phyloP scores from a whole-genome alignment of 1,140 invertebrate species.

The Brachionus rubens region DNA sequence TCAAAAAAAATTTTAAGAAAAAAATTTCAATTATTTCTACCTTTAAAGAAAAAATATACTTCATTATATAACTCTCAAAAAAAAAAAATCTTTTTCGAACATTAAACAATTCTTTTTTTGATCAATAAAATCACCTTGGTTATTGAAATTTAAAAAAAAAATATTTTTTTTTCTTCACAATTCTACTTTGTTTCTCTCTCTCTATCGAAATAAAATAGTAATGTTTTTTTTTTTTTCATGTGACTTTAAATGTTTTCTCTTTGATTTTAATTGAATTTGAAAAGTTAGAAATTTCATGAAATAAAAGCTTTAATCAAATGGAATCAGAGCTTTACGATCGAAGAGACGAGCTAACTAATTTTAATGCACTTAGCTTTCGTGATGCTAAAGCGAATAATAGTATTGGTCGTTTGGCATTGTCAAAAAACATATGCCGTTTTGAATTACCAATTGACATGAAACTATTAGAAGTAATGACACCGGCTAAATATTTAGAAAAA shows the following conservation, averaged over 20 bases:
- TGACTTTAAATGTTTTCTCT: slow-evolving; percentile 2
- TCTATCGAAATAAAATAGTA: not conserved
- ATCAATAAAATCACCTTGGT: slow-evolving; percentile 41
- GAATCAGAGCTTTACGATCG: not conserved
- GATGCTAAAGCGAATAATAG: slow-evolving; percentile 1
- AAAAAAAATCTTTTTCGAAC: too few species aligned
- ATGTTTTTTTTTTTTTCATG: slow-evolving; percentile 18
- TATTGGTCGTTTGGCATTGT: slow-evolving; percentile 52
- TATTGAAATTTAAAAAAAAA: slow-evolving; percentile 5
- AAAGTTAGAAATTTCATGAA: not conserved
- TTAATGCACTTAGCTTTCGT: not conserved
- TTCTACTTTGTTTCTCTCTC: not conserved
- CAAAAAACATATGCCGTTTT: slow-evolving; percentile 54
- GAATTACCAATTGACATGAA: slow-evolving; percentile 57
- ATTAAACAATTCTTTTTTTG: too few species aligned
- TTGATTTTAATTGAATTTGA: not conserved
- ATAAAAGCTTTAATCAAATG: slow-evolving; percentile 4
- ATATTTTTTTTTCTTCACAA: too few species aligned
- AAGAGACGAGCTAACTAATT: slow-evolving; percentile 28
- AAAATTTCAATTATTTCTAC: too few species aligned
- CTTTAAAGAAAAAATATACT: too few species aligned
- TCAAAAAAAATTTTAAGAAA: too few species aligned
- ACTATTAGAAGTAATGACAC: slow-evolving; percentile 52
- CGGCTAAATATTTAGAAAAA: slow-evolving; percentile 52
- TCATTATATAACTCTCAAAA: too few species aligned